Evolutionary conservation across 2,888 invertebrate genomes (phyloP).

Genomic region (Druceiella hillmani): DNA sequence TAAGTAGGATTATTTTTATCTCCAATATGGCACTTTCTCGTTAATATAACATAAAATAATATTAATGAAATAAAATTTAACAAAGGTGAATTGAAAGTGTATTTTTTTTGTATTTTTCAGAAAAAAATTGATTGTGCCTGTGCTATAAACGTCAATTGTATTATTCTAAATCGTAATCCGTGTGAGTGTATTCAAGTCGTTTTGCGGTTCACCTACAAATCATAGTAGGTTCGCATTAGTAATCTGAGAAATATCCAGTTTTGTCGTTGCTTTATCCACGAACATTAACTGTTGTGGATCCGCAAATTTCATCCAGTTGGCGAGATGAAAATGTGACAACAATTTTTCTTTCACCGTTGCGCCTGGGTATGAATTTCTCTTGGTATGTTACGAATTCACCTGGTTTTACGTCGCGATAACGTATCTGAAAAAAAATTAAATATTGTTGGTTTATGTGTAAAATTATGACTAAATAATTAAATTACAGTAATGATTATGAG

Average conservation of each 20-base stretch:
- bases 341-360: slow-evolving; percentile 56
- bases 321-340: slow-evolving; percentile 62
- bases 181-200: too few relatives aligned
- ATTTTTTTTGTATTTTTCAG: too few relatives aligned
- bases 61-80: too few relatives aligned
- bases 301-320: slow-evolving; percentile 59
- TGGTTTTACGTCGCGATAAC: slow-evolving; percentile 57
- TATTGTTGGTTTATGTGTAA: background rate
- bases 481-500: background rate
- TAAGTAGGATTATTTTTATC: too few relatives aligned
- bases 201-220: too few relatives aligned
- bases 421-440: slow-evolving; percentile 32
- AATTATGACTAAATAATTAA: background rate
- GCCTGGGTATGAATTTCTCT: slow-evolving; percentile 54
- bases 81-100: too few relatives aligned
- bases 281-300: slow-evolving; percentile 50
- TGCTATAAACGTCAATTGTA: too few relatives aligned
- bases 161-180: too few relatives aligned
- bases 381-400: slow-evolving; percentile 57
- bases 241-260: slow-evolving; percentile 33
- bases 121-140: too few relatives aligned
- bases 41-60: too few relatives aligned
- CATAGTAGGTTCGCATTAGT: too few relatives aligned
- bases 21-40: too few relatives aligned
- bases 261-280: slow-evolving; percentile 35